Conservation (phyloP, 2,113 vertebrate genomes). For the Hippopotamus amphibius region DNA sequence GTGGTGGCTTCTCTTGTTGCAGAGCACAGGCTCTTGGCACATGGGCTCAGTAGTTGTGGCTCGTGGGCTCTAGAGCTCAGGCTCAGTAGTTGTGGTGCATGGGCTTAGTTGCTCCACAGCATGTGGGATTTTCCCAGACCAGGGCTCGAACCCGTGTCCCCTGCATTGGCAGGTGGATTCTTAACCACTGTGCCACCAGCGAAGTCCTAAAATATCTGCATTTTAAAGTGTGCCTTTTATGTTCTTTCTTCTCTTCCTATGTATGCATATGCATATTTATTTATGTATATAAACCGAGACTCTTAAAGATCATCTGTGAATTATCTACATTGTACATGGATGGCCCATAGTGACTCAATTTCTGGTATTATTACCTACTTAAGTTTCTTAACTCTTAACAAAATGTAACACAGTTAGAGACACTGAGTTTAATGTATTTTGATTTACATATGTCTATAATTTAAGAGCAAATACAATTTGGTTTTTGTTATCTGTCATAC, state of each 20-base stretch:
- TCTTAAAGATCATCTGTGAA: background rate
- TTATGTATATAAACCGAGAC: background rate
- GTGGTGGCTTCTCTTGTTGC: too few species aligned
- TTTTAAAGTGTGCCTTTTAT: background rate
- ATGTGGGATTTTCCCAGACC: too few species aligned
- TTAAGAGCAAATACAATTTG: slow-evolving; percentile 38
- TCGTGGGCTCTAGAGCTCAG: too few species aligned
- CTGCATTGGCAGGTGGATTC: too few species aligned
- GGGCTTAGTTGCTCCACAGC: too few species aligned
- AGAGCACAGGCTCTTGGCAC: too few species aligned
- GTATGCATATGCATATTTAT: slow-evolving; percentile 11
- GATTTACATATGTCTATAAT: slow-evolving; percentile 3
- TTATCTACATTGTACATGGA: background rate
- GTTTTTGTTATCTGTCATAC: background rate
- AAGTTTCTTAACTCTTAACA: background rate
- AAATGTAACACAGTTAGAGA: background rate
- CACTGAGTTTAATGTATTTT: background rate
- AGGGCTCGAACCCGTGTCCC: too few species aligned
- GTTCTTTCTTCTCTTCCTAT: background rate
- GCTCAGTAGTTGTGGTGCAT: too few species aligned
- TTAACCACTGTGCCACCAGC: too few species aligned
- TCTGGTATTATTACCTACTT: background rate
- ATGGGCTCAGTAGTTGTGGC: too few species aligned
- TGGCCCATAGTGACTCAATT: background rate
- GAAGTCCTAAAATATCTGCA: background rate